phyloP scores from a whole-genome alignment of 1,140 invertebrate species.

The Carposina sasakii region DNA sequence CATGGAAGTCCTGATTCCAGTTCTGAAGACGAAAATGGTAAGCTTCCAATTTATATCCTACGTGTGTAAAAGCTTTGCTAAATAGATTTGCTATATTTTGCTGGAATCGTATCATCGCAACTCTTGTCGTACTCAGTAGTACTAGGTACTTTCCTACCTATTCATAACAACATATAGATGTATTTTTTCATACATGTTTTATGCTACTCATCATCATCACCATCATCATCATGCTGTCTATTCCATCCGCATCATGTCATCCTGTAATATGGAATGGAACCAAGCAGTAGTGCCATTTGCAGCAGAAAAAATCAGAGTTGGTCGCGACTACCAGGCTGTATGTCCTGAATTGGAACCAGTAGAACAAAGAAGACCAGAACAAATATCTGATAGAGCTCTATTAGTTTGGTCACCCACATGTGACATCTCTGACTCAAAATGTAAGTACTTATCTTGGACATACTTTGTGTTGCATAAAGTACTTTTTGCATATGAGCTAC shows the following conservation, averaged over 20 bases:
- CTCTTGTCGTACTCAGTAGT: no score
- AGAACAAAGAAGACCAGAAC: slow-evolving; percentile 75
- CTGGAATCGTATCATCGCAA: no score
- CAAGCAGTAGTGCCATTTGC: slow-evolving; percentile 76
- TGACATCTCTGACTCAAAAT: slow-evolving; percentile 88
- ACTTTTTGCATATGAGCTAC: not conserved
- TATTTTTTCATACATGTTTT: no score
- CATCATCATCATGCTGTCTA: slow-evolving; percentile 52
- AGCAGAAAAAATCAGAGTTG: slow-evolving; percentile 95
- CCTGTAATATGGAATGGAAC: slow-evolving; percentile 54
- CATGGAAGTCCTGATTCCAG: slow-evolving; percentile 84
- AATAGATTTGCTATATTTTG: no score
- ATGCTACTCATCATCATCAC: slow-evolving; percentile 67
- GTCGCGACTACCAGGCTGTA: slow-evolving; percentile 93
- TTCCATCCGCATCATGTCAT: slow-evolving; percentile 59
- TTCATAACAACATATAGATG: no score
- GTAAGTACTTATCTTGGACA: slow-evolving; percentile 73
- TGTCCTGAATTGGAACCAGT: slow-evolving; percentile 84
- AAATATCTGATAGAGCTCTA: slow-evolving; percentile 87
- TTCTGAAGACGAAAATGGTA: slow-evolving; percentile 88
- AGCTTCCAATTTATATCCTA: slow-evolving; percentile 20
- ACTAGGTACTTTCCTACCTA: no score
- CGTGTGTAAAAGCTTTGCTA: no score
- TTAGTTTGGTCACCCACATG: slow-evolving; percentile 95
- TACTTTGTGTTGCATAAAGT: not conserved